phyloP scores from a whole-genome alignment of 2,113 vertebrate species.

The Rhagologus leucostigma region DNA sequence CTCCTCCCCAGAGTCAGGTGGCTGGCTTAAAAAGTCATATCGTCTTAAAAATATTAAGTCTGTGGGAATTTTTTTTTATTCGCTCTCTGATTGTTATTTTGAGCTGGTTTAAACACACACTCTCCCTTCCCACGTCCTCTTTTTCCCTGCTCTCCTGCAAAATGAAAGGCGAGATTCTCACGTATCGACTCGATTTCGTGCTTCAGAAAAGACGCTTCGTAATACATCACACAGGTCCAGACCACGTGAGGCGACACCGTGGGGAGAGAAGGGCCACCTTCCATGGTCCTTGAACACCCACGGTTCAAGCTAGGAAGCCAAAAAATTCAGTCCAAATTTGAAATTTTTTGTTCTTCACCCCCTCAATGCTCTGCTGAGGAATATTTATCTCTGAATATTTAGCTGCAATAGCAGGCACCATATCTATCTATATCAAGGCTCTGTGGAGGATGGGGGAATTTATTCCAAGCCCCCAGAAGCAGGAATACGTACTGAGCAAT shows the following conservation, averaged over 20 bases:
- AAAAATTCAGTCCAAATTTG: not conserved
- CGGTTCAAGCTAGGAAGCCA: rapidly evolving
- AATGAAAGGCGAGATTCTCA: not conserved
- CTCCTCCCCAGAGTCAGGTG: not conserved
- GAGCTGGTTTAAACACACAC: not conserved
- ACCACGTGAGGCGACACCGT: not conserved
- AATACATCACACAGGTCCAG: not conserved
- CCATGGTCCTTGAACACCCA: rapidly evolving
- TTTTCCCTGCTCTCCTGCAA: not conserved
- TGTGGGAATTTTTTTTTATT: not conserved
- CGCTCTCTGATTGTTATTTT: not conserved
- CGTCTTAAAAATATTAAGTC: conserved; percentile 6
- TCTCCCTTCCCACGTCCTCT: not conserved
- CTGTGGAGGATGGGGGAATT: not conserved
- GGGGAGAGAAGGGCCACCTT: not conserved
- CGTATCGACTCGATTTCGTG: not conserved
- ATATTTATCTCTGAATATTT: not conserved
- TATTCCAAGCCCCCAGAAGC: not conserved
- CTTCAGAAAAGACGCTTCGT: not conserved
- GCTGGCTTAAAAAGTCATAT: conserved; percentile 10
- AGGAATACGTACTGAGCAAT: rapidly evolving
- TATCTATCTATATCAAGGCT: not conserved
- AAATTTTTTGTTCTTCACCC: not conserved
- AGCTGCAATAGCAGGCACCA: not conserved
- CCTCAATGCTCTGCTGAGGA: not conserved